Evolutionary conservation across 1,140 invertebrate species (phyloP).

Genomic region (Microplitis demolitor): DNA sequence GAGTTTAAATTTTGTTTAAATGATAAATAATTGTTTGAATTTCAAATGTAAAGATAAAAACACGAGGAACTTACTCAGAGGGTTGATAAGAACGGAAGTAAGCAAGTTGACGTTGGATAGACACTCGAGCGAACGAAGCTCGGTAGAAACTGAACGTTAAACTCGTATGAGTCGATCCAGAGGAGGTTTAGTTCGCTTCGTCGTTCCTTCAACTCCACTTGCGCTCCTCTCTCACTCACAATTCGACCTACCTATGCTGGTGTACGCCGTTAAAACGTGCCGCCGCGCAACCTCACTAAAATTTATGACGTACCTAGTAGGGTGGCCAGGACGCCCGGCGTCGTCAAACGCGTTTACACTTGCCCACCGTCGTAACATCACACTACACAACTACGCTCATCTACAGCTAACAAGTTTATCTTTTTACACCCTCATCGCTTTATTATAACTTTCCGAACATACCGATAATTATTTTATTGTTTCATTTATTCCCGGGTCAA

Average conservation of each 20-base stretch:
- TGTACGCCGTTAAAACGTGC: constrained; percentile 27
- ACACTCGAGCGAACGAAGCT: constrained; percentile 27
- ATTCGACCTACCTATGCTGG: constrained; percentile 29
- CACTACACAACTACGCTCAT: neutral
- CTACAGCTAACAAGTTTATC: neutral
- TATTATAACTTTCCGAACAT: no score
- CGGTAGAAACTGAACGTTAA: constrained; percentile 30
- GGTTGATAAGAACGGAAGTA: neutral
- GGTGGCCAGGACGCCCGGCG: constrained; percentile 22
- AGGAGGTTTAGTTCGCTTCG: constrained; percentile 20
- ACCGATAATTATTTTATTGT: no score
- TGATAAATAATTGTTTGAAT: no score
- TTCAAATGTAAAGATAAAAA: no score
- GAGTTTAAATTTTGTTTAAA: neutral
- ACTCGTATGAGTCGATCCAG: constrained; percentile 27
- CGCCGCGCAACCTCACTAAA: constrained; percentile 47
- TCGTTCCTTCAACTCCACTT: constrained; percentile 41
- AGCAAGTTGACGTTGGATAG: constrained; percentile 17
- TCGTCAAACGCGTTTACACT: neutral
- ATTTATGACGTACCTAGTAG: constrained; percentile 41
- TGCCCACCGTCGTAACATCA: neutral
- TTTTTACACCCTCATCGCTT: no score
- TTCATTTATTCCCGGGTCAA: no score
- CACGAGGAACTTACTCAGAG: neutral
- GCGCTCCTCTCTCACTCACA: constrained; percentile 31